Evolutionary conservation across 2,888 invertebrate genomes (phyloP), one percentile per base, ranked within the genome.

Genomic region (Cataglyphis livida): DNA sequence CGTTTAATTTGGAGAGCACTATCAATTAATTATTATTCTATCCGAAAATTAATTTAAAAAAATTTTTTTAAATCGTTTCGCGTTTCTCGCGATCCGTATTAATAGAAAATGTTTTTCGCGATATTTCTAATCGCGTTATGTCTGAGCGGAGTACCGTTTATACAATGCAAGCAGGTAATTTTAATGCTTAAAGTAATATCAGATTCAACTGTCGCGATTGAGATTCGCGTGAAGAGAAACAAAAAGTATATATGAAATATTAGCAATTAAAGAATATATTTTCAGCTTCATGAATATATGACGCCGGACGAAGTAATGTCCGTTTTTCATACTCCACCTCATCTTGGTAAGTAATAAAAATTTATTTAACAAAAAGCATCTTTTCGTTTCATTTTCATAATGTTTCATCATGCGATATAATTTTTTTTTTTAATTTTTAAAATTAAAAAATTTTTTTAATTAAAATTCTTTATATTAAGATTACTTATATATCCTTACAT

Each of bases 261-360:
- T 28, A 41, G 9, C 54, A 57, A 51, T 38, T 25, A 41, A 44
- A 76, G 21, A 4, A 21, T 7, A 3, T 66, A 70, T 65, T 79
- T 85, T 85, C 64, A 92, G 92, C 85, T 93, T 32, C 92, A 92
- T 79, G 51, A 91, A 21, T 81, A 87, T 35, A 91, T 93, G 92
- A 92, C 92, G 5, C 48, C 85, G 1, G 87, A 89, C 10, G 92
- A 93, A 86, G 85, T 92, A 44, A 84, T 82, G 78, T 66, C 74
- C 21, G 73, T 91, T 21, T 93, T 93, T 71, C 87, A 89, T 68
- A 89, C 87, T 10, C 78, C 83, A 15, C 85, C 85, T 12, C 84
- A 90, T 38, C 57, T 81, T 38, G 91, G 92, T 92, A 84, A 15
- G 82, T 81, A 25, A 68, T 66, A n/a, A 21, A 18, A 64, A 6